Evolutionary conservation across 2,113 vertebrate species (phyloP).

Genomic region (Pseudonaja textilis): DNA sequence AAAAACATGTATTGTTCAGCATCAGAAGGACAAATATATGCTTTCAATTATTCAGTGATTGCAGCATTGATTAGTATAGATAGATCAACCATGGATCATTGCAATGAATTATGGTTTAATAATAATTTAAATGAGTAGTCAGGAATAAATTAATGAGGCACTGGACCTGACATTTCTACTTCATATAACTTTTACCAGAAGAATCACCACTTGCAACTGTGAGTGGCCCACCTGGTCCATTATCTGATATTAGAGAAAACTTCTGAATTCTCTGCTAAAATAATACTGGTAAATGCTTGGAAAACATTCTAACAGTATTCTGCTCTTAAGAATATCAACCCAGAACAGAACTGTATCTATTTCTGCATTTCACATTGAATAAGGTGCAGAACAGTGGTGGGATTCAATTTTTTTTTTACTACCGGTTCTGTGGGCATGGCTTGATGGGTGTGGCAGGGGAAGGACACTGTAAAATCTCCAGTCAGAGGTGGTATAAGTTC

Average conservation of each 20-base stretch:
- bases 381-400: neutral
- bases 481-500: no score
- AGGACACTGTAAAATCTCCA: no score
- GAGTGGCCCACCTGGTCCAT: neutral
- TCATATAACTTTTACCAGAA: neutral
- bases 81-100: neutral
- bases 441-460: no score
- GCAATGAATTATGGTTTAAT: neutral
- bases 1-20: neutral
- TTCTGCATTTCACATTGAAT: neutral
- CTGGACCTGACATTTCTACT: neutral
- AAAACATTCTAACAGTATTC: neutral
- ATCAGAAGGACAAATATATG: neutral
- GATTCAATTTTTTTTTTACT: no score
- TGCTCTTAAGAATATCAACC: neutral
- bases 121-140: neutral
- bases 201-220: neutral
- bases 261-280: constrained; percentile 5
- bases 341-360: neutral
- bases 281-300: neutral
- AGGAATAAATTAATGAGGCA: neutral
- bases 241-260: constrained; percentile 10
- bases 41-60: neutral
- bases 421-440: no score
- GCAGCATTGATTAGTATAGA: no score